Evolutionary conservation across 2,888 invertebrate species (phyloP), one percentile per base, ranked within the genome.

Genomic region (Sympetrum striolatum): DNA sequence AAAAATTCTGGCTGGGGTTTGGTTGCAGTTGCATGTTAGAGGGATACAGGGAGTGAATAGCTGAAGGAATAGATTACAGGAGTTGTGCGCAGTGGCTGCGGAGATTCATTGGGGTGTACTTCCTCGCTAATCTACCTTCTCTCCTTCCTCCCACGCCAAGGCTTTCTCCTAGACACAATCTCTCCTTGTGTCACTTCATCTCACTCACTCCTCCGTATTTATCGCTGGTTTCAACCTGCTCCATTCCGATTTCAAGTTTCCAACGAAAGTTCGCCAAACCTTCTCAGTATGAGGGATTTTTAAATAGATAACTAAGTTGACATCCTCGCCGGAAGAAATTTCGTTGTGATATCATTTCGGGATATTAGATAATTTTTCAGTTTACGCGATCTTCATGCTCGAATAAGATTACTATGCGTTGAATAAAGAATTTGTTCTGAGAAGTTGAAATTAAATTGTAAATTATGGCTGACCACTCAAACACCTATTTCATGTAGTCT

Each of bases 31-130:
- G 73, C 73, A 73, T 31, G 73, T 73, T 10, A 31, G 25, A 73
- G 31, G 73, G 25, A 12, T 31, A 73, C 12, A 12, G 73, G 31
- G 31, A 31, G 73, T 14, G 64, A 64, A 60, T 22, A 58, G 35
- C 35, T 35, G 60, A 60, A 14, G 64, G 58, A 86, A 86, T 86
- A 48, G 86, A 60, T 86, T 86, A 58, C 86, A 25, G n/a, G 86
- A 39, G 82, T 31, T n/a, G 60, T 25, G 31, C 73, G 60, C 39
- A 37, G 86, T 60, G 86, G 60, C 60, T 58, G 86, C 37, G 86
- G 60, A 86, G 60, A 60, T 86, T 58, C 58, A 58, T 37, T 86
- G 86, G 86, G 37, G 25, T 60, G 86, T 35, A 60, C 86, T 86
- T 86, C 86, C 64, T 64, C 64, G 22, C 22, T 53, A 60, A 86